phyloP scores from a whole-genome alignment of 37 sponge, comb jelly and placozoan genomes.

The Spongilla lacustris region DNA sequence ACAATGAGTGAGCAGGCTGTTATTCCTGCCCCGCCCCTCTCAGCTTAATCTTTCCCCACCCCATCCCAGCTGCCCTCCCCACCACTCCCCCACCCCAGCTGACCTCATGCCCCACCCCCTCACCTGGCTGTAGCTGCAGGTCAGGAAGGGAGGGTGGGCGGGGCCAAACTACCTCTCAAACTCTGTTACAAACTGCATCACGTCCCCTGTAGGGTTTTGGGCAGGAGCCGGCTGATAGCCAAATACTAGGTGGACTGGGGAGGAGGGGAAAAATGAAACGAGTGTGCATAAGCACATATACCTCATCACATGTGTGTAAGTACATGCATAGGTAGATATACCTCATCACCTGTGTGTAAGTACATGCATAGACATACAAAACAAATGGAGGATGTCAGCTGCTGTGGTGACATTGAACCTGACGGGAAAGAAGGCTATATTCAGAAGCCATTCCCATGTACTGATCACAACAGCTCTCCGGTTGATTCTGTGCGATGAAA shows the following conservation, averaged over 20 bases:
- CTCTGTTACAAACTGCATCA: slow-evolving; percentile 45
- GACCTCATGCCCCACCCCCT: not conserved
- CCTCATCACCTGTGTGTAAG: not conserved
- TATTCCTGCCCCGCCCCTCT: too few species aligned
- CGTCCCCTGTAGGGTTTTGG: slow-evolving; percentile 59
- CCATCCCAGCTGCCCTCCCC: too few species aligned
- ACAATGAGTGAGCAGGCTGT: too few species aligned
- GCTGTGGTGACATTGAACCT: slow-evolving; percentile 39
- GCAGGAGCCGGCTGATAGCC: slow-evolving; percentile 40
- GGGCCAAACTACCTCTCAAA: slow-evolving; percentile 60
- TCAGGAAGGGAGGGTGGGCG: slow-evolving; percentile 41
- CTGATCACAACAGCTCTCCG: too few species aligned
- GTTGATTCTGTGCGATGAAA: too few species aligned
- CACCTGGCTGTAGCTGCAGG: slow-evolving; percentile 49
- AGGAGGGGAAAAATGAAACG: too few species aligned
- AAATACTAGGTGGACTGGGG: slow-evolving; percentile 33
- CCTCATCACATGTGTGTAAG: too few species aligned
- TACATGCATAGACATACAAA: not conserved
- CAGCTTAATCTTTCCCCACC: too few species aligned
- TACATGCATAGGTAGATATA: not conserved
- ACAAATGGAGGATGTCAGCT: slow-evolving; percentile 48
- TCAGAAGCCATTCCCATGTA: slow-evolving; percentile 56
- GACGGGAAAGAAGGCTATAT: slow-evolving; percentile 54
- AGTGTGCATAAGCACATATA: too few species aligned
- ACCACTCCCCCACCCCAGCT: too few species aligned